Base-by-base conservation (phyloP, 2,888 invertebrate species). In the Platerodrilus igneus region DNA sequence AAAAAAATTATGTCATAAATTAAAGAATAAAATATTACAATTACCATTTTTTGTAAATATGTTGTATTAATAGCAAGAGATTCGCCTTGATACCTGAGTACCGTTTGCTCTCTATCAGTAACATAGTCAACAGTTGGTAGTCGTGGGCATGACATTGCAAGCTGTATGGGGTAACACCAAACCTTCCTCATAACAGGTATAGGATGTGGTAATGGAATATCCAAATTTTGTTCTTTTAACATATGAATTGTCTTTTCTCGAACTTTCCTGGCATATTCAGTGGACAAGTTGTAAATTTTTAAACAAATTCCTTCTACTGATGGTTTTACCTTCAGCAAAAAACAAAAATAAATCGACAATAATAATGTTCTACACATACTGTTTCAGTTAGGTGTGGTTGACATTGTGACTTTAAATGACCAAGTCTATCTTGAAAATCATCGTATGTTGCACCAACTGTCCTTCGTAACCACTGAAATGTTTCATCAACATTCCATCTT, bases 401-500 rank as follows among this genome's bases (percentile, higher is more conserved):
- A 67, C 95, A 96, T 65, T 94, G 94, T 31, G 89, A 81, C 75
- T 92, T 88, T 32, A 96, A 71, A 68, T 96, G 95, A 6, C 87
- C 85, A 46, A 96, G 70, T 57, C 95, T 78, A 52, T 81, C 89
- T 72, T 87, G 85, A 66, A 92, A 93, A 67, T 93, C 92, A 67
- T 93, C 92, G 67, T 92, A 93, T 2, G 90, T 91, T 7, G 94
- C 93, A 36, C 92, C 93, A 17, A 91, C 86, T 6, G 94, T 93
- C 59, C 87, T 79, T 62, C 95, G 77, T 31, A 96, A 67, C 95
- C 95, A 96, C 55, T 90, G 89, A 68, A 96, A 94, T 14, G 94
- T 95, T 57, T 96, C 95, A 62, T 96, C 95, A 0, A 93, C 94
- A 72, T 95, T 94, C 96, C 96, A 96, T 66, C 95, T 96, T 1